Conservation (phyloP, 1,140 invertebrate species). For the Berghia stephanieae region DNA sequence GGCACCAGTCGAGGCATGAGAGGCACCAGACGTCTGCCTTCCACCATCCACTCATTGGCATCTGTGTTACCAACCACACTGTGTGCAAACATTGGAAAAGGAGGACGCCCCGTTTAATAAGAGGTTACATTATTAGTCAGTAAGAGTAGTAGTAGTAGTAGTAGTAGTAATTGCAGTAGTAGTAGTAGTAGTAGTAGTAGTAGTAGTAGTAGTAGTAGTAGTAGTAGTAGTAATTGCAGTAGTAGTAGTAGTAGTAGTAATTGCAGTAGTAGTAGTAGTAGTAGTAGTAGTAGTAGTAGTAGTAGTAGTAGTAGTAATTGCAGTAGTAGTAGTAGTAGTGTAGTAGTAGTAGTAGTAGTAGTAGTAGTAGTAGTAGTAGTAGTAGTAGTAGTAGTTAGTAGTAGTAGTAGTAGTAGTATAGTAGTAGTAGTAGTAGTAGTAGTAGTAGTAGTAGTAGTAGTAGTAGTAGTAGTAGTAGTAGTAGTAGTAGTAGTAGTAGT, state of each 20-base stretch:
- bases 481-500: neutral
- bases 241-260: too few relatives aligned
- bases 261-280: neutral
- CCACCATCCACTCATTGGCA: slow-evolving; percentile 84
- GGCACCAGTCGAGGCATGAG: slow-evolving; percentile 82
- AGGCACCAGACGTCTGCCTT: slow-evolving; percentile 83
- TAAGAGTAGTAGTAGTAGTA: too few relatives aligned
- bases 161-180: too few relatives aligned
- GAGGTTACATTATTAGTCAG: too few relatives aligned
- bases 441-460: neutral
- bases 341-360: neutral
- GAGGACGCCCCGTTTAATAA: too few relatives aligned
- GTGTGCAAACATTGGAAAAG: too few relatives aligned
- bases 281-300: neutral
- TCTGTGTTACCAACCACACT: slow-evolving; percentile 85
- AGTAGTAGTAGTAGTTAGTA: too few relatives aligned
- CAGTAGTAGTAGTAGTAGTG: too few relatives aligned
- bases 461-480: neutral
- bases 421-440: neutral
- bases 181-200: too few relatives aligned
- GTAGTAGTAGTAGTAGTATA: too few relatives aligned
- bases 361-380: neutral
- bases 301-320: slow-evolving; percentile 6
- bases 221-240: too few relatives aligned
- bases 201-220: neutral